Conservation (phyloP, 2,797 vertebrate genomes). For the Microchirus variegatus region DNA sequence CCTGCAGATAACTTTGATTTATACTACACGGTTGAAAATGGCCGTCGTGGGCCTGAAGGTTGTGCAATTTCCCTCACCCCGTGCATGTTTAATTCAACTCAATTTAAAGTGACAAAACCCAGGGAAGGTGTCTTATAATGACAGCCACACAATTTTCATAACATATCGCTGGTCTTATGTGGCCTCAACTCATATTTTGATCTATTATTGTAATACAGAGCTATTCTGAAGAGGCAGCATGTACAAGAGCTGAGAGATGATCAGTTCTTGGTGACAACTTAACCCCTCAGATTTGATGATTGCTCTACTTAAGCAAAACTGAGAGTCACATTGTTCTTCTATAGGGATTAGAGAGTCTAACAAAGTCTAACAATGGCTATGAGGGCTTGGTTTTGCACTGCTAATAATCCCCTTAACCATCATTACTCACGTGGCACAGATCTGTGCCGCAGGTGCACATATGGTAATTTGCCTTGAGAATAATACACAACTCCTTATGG, state of each 20-base stretch:
- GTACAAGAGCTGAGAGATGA: slow-evolving; percentile 28
- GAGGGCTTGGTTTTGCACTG: slow-evolving; percentile 19
- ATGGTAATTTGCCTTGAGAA: too few species aligned
- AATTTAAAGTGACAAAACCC: too few species aligned
- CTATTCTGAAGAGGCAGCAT: slow-evolving; percentile 2
- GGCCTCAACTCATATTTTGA: background rate
- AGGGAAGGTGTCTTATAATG: too few species aligned
- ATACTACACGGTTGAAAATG: too few species aligned
- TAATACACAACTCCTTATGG: too few species aligned
- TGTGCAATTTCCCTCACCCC: too few species aligned
- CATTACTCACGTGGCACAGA: too few species aligned
- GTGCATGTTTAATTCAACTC: too few species aligned
- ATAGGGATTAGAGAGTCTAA: slow-evolving; percentile 24
- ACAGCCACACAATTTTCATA: background rate
- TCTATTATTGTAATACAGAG: background rate
- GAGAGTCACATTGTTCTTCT: slow-evolving; percentile 18
- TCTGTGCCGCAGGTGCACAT: too few species aligned
- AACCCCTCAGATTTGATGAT: slow-evolving; percentile 42
- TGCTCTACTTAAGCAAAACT: slow-evolving; percentile 48
- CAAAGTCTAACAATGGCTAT: slow-evolving; percentile 2
- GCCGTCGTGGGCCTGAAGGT: too few species aligned
- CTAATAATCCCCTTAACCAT: background rate
- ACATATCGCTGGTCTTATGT: background rate
- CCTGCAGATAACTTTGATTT: too few species aligned
- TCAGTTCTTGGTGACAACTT: slow-evolving; percentile 24